Evolutionary conservation across 2,888 invertebrate genomes (phyloP).

Genomic region (Parnassius apollo): DNA sequence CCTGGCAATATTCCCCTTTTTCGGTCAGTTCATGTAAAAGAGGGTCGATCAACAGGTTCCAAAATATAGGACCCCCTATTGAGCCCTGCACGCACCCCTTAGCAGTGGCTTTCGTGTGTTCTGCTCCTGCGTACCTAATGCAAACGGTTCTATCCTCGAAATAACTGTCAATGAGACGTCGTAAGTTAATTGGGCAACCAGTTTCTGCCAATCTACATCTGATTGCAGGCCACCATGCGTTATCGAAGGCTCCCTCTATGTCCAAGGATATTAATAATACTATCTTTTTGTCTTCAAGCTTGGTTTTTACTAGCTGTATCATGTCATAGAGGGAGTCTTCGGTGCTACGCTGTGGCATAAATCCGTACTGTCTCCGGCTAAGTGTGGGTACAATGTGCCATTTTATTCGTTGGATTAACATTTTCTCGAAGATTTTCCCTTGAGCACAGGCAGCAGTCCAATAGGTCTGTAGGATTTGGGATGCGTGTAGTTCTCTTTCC

Average conservation of each 20-base stretch:
- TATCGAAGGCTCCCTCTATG: neutral
- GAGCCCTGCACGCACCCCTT: too few relatives aligned
- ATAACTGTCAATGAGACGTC: too few relatives aligned
- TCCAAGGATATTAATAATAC: neutral
- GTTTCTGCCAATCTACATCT: too few relatives aligned
- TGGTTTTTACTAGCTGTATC: neutral
- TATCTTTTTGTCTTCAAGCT: neutral
- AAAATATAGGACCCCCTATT: too few relatives aligned
- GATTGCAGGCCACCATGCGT: too few relatives aligned
- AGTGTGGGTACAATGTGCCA: neutral
- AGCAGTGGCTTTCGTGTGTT: too few relatives aligned
- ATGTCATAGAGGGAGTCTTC: constrained; percentile 1
- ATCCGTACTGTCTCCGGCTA: neutral
- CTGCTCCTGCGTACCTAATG: neutral
- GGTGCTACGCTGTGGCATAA: constrained; percentile 1
- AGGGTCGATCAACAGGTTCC: too few relatives aligned
- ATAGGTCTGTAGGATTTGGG: too few relatives aligned
- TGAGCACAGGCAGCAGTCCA: neutral
- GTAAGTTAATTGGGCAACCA: too few relatives aligned
- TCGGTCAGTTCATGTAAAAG: too few relatives aligned
- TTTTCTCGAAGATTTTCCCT: constrained; percentile 8
- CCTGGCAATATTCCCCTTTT: too few relatives aligned
- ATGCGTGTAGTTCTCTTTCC: too few relatives aligned
- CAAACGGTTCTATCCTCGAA: neutral
- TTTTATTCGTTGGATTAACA: neutral